A percentile compares a stretch with the other conserved stretches of the same genome.
phyloP scores from a whole-genome alignment of 92 coral and sea anemone species.

The Parazoanthus atlanticus region DNA sequence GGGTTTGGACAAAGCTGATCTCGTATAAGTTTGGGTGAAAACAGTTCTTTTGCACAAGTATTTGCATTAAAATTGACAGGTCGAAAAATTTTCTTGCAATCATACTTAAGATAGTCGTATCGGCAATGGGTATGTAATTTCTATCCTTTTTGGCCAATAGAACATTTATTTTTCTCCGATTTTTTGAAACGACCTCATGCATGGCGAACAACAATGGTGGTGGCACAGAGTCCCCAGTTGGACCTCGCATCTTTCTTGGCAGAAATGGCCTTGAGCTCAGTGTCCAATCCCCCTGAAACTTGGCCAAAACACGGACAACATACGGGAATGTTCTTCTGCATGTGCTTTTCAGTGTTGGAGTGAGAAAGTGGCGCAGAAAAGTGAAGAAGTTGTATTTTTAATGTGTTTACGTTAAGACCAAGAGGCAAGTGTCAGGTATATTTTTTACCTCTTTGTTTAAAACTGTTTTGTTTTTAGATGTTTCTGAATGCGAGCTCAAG shows the following conservation, averaged over 20 bases:
- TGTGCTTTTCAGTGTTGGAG: slow-evolving; percentile 5
- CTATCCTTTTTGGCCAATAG: not conserved
- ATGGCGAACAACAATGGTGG: slow-evolving; percentile 24
- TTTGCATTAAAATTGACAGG: slow-evolving; percentile 1
- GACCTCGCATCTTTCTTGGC: slow-evolving; percentile 9
- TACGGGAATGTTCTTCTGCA: not conserved
- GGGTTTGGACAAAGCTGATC: slow-evolving; percentile 26
- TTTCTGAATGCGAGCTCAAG: slow-evolving; percentile 20
- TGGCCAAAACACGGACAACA: not conserved
- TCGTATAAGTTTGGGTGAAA: not conserved
- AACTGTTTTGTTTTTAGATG: slow-evolving; percentile 8
- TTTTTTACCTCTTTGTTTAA: not conserved
- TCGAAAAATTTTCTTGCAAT: not conserved
- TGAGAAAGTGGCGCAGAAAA: not conserved
- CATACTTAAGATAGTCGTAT: not conserved
- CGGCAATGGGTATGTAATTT: not conserved
- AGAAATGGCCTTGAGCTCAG: slow-evolving; percentile 21
- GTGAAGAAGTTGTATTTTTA: not conserved
- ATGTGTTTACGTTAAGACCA: not conserved
- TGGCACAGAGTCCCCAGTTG: slow-evolving; percentile 34
- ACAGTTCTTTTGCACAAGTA: not conserved
- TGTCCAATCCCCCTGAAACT: slow-evolving; percentile 26
- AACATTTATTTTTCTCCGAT: not conserved
- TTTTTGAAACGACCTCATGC: slow-evolving; percentile 23
- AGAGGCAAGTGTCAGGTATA: slow-evolving; percentile 21